phyloP scores from a whole-genome alignment of 2,797 vertebrate genomes.

The Rhodeus uyekii region DNA sequence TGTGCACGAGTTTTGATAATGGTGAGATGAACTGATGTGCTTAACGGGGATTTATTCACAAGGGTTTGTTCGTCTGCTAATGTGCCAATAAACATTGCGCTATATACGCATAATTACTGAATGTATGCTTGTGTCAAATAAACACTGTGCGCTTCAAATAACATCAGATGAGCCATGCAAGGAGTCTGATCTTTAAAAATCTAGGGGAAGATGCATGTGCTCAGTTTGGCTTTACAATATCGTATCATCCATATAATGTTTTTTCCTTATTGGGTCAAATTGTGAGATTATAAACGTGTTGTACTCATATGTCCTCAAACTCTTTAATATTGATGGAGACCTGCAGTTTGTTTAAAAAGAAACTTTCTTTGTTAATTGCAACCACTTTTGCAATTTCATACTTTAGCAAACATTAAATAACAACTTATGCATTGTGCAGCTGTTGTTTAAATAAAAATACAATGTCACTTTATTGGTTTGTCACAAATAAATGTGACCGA shows the following conservation, averaged over 20 bases:
- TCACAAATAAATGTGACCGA: not conserved
- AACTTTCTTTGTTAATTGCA: not conserved
- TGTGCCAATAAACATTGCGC: slow-evolving; percentile 56
- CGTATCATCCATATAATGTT: not conserved
- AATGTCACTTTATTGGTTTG: not conserved
- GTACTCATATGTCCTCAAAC: not conserved
- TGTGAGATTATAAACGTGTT: not conserved
- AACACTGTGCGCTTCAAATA: not conserved
- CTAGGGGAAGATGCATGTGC: not conserved
- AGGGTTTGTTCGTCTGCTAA: slow-evolving; percentile 55
- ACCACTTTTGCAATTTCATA: not conserved
- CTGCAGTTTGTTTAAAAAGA: not conserved
- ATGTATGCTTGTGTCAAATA: slow-evolving; percentile 2
- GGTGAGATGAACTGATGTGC: slow-evolving; percentile 30
- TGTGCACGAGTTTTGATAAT: slow-evolving; percentile 39
- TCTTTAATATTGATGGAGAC: not conserved
- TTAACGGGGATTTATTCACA: slow-evolving; percentile 8
- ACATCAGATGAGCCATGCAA: not conserved
- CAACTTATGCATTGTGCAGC: not conserved
- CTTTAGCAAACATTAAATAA: not conserved
- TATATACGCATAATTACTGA: not conserved
- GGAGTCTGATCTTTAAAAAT: not conserved
- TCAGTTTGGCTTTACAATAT: not conserved
- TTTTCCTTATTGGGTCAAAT: not conserved
- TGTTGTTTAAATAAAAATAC: not conserved